phyloP scores from a whole-genome alignment of 2,888 invertebrate species.

The Trypoxylon attenuatum region DNA sequence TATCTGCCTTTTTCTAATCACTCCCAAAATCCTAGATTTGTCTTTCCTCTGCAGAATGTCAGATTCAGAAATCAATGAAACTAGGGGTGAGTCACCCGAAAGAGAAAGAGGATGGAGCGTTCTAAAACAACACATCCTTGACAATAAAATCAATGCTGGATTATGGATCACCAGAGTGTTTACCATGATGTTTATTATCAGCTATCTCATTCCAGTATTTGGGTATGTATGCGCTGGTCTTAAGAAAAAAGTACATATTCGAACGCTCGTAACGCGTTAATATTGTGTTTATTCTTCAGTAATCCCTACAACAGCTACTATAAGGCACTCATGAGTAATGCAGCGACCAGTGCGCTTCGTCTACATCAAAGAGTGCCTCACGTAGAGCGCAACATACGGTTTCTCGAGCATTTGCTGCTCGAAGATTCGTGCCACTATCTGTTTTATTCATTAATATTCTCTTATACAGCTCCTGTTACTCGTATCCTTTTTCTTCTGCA shows the following conservation, averaged over 20 bases:
- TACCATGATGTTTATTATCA: slow-evolving; percentile 88
- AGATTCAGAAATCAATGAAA: slow-evolving; percentile 55
- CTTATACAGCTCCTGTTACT: slow-evolving; percentile 91
- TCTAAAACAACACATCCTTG: slow-evolving; percentile 83
- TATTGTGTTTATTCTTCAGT: slow-evolving; percentile 71
- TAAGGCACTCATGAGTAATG: slow-evolving; percentile 93
- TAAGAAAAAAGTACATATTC: slow-evolving; percentile 17
- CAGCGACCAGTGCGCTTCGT: slow-evolving; percentile 95
- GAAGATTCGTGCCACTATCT: slow-evolving; percentile 98
- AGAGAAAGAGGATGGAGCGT: slow-evolving; percentile 78
- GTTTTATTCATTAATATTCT: slow-evolving; percentile 95
- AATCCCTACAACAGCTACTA: slow-evolving; percentile 89
- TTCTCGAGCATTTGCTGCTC: slow-evolving; percentile 84
- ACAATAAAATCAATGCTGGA: slow-evolving; percentile 90
- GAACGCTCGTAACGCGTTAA: slow-evolving; percentile 5
- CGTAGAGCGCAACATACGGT: slow-evolving; percentile 88
- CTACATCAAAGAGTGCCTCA: slow-evolving; percentile 95
- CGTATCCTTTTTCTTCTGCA: slow-evolving; percentile 82
- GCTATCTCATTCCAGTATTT: slow-evolving; percentile 91
- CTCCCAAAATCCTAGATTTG: background rate
- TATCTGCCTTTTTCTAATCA: background rate
- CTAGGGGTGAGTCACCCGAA: slow-evolving; percentile 53
- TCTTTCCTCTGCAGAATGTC: slow-evolving; percentile 56
- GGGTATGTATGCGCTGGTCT: slow-evolving; percentile 80
- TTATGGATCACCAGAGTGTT: slow-evolving; percentile 91